Conservation (phyloP, 1,140 invertebrate genomes). For the Copidosoma floridanum region DNA sequence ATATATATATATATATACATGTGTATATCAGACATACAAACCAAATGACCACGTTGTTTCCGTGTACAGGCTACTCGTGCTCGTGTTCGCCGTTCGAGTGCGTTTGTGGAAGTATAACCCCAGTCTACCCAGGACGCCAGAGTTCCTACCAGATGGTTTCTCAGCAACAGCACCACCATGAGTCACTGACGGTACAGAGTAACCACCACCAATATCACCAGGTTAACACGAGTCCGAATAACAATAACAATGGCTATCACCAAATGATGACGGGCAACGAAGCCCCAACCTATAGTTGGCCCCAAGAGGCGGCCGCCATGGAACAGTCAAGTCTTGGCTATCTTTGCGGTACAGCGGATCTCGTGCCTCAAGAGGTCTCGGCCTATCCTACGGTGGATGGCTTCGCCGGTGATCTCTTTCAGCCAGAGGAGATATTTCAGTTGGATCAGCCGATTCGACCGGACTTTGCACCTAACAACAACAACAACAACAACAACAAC, state of each 20-base stretch:
- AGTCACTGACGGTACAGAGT: too few relatives aligned
- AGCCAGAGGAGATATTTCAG: slow-evolving; percentile 76
- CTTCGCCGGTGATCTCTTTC: slow-evolving; percentile 68
- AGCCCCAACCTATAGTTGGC: slow-evolving; percentile 47
- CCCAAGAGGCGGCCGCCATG: slow-evolving; percentile 41
- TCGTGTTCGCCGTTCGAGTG: slow-evolving; percentile 68
- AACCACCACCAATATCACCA: slow-evolving; percentile 1
- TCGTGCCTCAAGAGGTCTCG: slow-evolving; percentile 44
- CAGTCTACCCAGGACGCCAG: neutral
- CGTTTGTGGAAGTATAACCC: too few relatives aligned
- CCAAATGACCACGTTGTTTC: too few relatives aligned
- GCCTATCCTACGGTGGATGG: slow-evolving; percentile 44
- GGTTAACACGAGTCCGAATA: neutral
- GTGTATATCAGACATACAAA: too few relatives aligned
- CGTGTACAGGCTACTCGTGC: slow-evolving; percentile 62
- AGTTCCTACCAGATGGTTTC: slow-evolving; percentile 26
- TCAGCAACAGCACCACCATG: slow-evolving; percentile 18
- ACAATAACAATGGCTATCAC: too few relatives aligned
- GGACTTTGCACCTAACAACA: slow-evolving; percentile 57
- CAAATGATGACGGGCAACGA: too few relatives aligned
- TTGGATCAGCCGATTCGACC: slow-evolving; percentile 70
- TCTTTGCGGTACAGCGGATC: too few relatives aligned
- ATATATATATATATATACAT: too few relatives aligned
- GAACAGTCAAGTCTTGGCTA: slow-evolving; percentile 40
- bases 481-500: slow-evolving; percentile 33